Percentiles rank a stretch among this genome's conserved stretches.
These are phyloP conservation scores for Trematocara zebra DNA, from an alignment of 2,113 vertebrate genomes.

Conservation along the genomic window DNA sequence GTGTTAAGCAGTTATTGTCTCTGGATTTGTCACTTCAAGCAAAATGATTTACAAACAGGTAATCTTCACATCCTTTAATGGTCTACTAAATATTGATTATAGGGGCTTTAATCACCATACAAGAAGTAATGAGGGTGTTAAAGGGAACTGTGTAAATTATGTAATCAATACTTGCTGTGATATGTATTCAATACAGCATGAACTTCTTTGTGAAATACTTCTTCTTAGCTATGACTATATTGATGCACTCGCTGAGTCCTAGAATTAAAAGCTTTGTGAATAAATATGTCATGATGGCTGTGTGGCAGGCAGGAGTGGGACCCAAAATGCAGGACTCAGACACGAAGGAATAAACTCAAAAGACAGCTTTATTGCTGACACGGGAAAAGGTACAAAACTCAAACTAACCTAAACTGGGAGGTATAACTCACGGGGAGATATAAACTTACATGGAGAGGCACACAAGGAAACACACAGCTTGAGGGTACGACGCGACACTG, in stretches of 20 bases:
- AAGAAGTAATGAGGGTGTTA: not conserved
- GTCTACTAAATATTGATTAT: not conserved
- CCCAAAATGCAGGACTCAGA: too few species aligned
- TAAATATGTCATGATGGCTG: too few species aligned
- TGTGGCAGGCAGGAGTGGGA: too few species aligned
- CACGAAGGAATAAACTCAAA: too few species aligned
- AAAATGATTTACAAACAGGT: not conserved
- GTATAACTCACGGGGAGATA: too few species aligned
- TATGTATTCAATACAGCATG: not conserved
- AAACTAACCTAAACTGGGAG: too few species aligned
- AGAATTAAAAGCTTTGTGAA: not conserved
- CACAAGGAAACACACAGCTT: too few species aligned
- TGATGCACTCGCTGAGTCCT: not conserved
- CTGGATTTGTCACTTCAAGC: not conserved
- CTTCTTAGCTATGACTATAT: not conserved
- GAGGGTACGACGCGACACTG: too few species aligned
- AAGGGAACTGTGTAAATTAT: not conserved
- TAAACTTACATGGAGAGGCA: too few species aligned
- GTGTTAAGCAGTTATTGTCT: not conserved
- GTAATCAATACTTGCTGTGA: not conserved
- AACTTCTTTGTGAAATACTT: not conserved
- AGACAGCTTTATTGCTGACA: too few species aligned
- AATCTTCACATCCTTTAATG: not conserved
- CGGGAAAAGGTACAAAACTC: too few species aligned
- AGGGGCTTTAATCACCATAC: not conserved